Evolutionary conservation across 1,140 invertebrate genomes (phyloP).

Genomic region (Physella acuta): DNA sequence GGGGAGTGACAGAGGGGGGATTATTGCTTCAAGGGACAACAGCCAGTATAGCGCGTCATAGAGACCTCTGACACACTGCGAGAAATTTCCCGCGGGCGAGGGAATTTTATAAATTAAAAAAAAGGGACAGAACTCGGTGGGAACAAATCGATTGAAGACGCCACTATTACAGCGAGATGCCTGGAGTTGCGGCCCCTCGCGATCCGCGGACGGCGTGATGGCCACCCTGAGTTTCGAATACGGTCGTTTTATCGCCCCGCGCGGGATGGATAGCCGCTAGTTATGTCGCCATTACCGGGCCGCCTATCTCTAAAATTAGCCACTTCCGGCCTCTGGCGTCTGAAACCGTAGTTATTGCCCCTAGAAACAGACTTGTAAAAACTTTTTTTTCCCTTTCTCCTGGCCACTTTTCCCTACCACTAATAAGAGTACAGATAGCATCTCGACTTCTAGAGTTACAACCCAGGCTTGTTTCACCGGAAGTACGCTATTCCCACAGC

Average conservation of each 20-base stretch:
- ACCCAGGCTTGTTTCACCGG: too few species aligned
- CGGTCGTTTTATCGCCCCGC: background rate
- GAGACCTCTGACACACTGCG: background rate
- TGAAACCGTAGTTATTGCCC: background rate
- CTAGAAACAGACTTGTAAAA: background rate
- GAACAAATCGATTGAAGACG: background rate
- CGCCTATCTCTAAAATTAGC: conserved; percentile 11
- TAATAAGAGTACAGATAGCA: background rate
- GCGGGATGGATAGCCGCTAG: conserved; percentile 9
- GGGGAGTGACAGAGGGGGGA: background rate
- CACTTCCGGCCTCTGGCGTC: conserved; percentile 5
- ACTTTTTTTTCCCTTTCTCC: background rate
- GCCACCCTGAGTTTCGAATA: background rate
- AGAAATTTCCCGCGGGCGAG: background rate
- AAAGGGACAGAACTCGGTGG: background rate
- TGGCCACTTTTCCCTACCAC: background rate
- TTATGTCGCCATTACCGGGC: conserved; percentile 16
- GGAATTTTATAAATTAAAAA: background rate
- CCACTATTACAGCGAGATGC: background rate
- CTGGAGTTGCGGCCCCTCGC: background rate
- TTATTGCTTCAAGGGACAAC: background rate
- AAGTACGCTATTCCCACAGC: too few species aligned
- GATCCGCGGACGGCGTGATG: background rate
- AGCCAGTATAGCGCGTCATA: background rate
- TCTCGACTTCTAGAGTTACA: too few species aligned